Conservation (phyloP, 1,140 invertebrate species). For the Chironomus striatipennis region DNA sequence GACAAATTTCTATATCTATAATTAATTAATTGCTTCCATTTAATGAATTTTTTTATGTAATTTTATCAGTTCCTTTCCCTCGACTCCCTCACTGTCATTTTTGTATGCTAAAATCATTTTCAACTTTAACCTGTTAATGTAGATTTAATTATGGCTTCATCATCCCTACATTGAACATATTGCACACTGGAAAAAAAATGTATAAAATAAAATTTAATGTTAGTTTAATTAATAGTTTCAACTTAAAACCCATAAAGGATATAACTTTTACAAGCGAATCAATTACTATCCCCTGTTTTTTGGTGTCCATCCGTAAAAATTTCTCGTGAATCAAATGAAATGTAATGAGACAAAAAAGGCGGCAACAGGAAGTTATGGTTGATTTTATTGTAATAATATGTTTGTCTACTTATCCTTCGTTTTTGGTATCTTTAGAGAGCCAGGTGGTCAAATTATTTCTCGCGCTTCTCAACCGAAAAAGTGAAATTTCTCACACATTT, state of each 20-base stretch:
- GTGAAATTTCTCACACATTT: slow-evolving; percentile 15
- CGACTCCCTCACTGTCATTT: neutral
- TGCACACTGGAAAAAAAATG: neutral
- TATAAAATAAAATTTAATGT: slow-evolving; percentile 4
- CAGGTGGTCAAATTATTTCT: slow-evolving; percentile 6
- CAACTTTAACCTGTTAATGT: slow-evolving; percentile 19
- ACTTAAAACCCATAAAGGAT: neutral
- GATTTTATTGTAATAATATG: neutral
- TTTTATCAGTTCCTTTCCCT: neutral
- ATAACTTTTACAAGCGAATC: neutral
- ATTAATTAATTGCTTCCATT: neutral
- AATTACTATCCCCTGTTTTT: neutral
- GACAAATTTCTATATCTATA: no score
- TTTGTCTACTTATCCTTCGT: neutral
- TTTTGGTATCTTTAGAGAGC: neutral
- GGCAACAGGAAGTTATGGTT: slow-evolving; percentile 10
- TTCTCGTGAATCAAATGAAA: neutral
- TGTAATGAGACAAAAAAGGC: neutral
- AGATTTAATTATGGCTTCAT: slow-evolving; percentile 17
- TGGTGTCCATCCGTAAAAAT: neutral
- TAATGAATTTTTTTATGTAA: no score
- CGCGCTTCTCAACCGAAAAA: neutral
- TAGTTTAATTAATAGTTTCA: slow-evolving; percentile 19
- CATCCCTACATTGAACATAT: neutral
- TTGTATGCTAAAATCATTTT: neutral